These are phyloP conservation scores for Magallana nippona DNA, from an alignment of 2,888 invertebrate genomes.

Conservation along the genomic window DNA sequence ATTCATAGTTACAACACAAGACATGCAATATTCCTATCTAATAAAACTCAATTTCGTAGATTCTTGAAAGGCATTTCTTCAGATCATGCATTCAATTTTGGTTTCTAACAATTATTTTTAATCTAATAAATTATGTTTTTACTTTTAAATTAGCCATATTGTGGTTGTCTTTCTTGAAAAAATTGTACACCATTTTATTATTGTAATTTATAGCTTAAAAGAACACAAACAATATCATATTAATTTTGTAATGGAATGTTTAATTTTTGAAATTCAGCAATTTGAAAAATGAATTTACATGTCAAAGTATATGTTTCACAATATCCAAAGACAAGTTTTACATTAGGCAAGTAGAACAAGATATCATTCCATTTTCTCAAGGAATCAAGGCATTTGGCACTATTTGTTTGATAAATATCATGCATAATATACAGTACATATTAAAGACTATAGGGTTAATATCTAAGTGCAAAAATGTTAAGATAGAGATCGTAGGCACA, in stretches of 20 bases:
- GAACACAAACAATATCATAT: constrained; percentile 19
- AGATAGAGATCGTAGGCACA: neutral
- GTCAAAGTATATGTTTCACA: neutral
- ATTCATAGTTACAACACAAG: too few species aligned
- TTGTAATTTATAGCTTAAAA: neutral
- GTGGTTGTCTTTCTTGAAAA: too few species aligned
- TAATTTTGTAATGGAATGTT: neutral
- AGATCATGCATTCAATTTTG: too few species aligned
- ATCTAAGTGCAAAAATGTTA: constrained; percentile 10
- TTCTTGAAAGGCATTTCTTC: too few species aligned
- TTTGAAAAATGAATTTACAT: neutral
- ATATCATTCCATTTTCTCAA: neutral
- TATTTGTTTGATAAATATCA: constrained; percentile 19
- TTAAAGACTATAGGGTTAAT: neutral
- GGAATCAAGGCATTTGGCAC: neutral
- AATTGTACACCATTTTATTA: too few species aligned
- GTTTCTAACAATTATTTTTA: too few species aligned
- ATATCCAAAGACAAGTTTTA: neutral
- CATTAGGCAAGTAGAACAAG: neutral
- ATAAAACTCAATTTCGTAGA: too few species aligned
- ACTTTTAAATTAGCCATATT: too few species aligned
- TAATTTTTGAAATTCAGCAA: constrained; percentile 16
- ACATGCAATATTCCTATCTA: too few species aligned
- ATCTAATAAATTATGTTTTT: too few species aligned
- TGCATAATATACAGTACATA: neutral